Evolutionary conservation across 2,888 invertebrate genomes (phyloP), one percentile per base, ranked within the genome.

Genomic region (Hesperia comma): DNA sequence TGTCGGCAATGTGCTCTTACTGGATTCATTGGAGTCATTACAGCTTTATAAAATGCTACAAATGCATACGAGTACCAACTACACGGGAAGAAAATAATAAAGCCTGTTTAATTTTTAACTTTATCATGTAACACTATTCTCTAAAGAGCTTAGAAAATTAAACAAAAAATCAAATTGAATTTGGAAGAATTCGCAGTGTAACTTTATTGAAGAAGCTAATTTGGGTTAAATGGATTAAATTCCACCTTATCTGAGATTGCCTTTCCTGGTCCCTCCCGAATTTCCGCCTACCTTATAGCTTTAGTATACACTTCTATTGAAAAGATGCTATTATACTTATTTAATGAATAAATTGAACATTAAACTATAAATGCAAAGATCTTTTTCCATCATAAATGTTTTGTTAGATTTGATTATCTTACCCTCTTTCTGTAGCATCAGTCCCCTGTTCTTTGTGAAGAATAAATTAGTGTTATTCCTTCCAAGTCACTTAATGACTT

Each of bases 271-370:
- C 88, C 87, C 69, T 79, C 82, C 87, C 83, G 74, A 74, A 74
- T 73, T 79, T 86, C 89, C 87, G 72, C 83, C 87, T 86, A 83
- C 88, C 91, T 80, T 85, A 89, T 92, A 92, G 92, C 91, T 90
- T 89, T 92, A 92, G 90, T 89, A 87, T 85, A 79, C 85, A 64
- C 86, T 82, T 83, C 78, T 86, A 84, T 85, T 77, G 78, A 82
- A 83, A 77, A 81, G 84, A 81, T 84, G 88, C 89, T 86, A 81
- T 81, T 79, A 83, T 26, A 26, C 26, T 4, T 79, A 82, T 79
- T 77, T 83, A 77, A 81, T 79, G 79, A 21, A 60, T 64, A 53
- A 53, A 66, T 53, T 54, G 78, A 86, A 79, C 82, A 79, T 83
- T 79, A 74, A 80, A 79, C 77, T 78, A 76, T 80, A 80, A 82